Conservation (phyloP, 2,797 vertebrate species). For the Hyperoplus immaculatus region DNA sequence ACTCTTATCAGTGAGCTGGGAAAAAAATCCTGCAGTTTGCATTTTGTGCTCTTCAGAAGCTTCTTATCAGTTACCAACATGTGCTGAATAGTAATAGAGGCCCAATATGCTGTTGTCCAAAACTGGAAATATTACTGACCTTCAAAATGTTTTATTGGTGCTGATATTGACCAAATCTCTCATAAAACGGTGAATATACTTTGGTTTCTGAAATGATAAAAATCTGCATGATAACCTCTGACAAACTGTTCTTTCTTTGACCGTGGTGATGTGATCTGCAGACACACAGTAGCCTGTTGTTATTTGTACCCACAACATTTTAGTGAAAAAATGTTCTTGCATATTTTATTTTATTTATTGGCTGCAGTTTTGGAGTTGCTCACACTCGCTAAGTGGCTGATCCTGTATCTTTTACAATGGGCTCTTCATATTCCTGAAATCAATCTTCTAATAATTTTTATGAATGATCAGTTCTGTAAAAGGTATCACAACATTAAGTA, state of each 20-base stretch:
- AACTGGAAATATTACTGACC: constrained; percentile 38
- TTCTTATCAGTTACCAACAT: constrained; percentile 51
- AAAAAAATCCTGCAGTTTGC: constrained; percentile 50
- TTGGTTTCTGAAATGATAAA: background rate
- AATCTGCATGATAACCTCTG: constrained; percentile 15
- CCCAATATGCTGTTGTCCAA: constrained; percentile 25
- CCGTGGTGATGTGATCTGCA: constrained; percentile 20
- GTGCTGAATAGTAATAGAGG: constrained; percentile 56
- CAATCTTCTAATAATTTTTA: too few relatives aligned
- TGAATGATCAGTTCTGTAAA: background rate
- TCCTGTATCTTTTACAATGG: background rate
- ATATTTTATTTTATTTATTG: constrained; percentile 12
- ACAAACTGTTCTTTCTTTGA: background rate
- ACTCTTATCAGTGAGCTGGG: constrained; percentile 29
- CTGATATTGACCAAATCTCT: constrained; percentile 12
- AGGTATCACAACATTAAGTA: background rate
- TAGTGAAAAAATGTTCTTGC: too few relatives aligned
- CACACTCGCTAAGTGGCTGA: background rate
- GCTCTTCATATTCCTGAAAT: background rate
- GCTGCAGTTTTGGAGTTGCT: constrained; percentile 21
- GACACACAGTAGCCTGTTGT: constrained; percentile 10
- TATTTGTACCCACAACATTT: background rate
- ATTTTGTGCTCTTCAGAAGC: constrained; percentile 51
- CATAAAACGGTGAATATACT: constrained; percentile 15
- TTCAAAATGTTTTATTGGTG: constrained; percentile 30